Base-by-base conservation (phyloP, 1,140 invertebrate species). In the Cotesia glomerata region DNA sequence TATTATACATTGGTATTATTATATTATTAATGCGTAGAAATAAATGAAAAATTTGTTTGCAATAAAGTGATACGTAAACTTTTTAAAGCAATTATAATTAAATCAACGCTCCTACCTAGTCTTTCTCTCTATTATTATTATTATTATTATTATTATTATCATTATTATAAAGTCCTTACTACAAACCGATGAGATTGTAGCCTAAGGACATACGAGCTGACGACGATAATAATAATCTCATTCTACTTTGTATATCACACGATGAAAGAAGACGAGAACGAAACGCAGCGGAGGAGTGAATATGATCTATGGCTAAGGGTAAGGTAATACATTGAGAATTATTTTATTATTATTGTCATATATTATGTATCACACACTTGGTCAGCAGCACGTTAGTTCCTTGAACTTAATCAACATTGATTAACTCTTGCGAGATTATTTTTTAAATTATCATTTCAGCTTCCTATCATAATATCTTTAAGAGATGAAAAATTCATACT, bases 1-100 rank as follows among this genome's bases (percentile, higher is more conserved):
- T 7, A 45, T 8, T 26, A 26, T 26, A 26, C 26, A 26, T 26
- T 26, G 26, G 11, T 45, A 9, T 45, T 9, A 9, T 7, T 45
- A 45, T 45, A 39, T 39, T 5, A 8, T 39, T 39, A 45, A 7
- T 9, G 39, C 39, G 7, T 7, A 45, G 39, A 45, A 45, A 45
- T 9, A 45, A 45, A 45, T 45, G 11, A 45, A 9, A 45, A 8
- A 45, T 45, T 45, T 45, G 8, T 45, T 45, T 45, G 39, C 39
- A 45, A 45, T 11, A 11, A 45, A 56, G 4, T 56, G 52, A 56
- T 14, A 56, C 39, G 39, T 45, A 45, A 45, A 45, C 7, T 45
- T 45, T 39, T 13, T 13, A 18, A 36, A 61, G 68, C 68, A 71
- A 71, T 71, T 71, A 71, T 71, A 71, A 71, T 71, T 71, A 45